phyloP scores from a whole-genome alignment of 2,797 vertebrate genomes.

The Crypturellus tataupa region DNA sequence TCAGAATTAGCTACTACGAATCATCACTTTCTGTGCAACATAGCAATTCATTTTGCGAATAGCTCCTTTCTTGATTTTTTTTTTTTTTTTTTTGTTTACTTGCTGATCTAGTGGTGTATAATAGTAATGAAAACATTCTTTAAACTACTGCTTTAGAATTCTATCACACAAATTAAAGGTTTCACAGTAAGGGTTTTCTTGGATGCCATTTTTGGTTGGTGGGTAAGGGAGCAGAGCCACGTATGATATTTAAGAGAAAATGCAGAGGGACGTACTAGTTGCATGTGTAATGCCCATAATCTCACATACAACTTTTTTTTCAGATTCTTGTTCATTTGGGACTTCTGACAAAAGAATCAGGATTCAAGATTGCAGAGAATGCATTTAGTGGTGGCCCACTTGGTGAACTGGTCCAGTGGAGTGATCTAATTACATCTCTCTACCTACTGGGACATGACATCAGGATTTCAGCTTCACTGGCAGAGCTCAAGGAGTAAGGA shows the following conservation, averaged over 20 bases:
- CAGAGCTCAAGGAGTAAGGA: constrained; percentile 99
- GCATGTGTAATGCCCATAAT: background rate
- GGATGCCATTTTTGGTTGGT: background rate
- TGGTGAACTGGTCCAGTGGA: constrained; percentile 99
- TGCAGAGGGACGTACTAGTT: background rate
- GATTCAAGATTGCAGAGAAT: constrained; percentile 99
- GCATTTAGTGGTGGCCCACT: constrained; percentile 97
- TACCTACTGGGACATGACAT: constrained; percentile 98
- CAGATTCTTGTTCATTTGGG: constrained; percentile 97
- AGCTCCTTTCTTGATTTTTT: background rate
- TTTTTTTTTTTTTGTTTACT: background rate
- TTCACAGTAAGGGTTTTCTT: background rate
- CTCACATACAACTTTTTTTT: background rate
- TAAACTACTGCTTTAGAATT: background rate
- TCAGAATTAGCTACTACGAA: background rate
- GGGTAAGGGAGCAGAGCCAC: background rate
- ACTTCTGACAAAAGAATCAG: constrained; percentile 97
- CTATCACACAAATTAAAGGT: background rate
- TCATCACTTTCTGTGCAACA: background rate
- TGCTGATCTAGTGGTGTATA: background rate
- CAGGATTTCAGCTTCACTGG: constrained; percentile 96
- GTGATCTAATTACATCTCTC: constrained; percentile 98
- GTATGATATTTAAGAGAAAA: background rate
- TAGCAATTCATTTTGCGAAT: background rate
- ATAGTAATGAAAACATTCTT: background rate